Evolutionary conservation across 2,797 vertebrate genomes (phyloP).

Genomic region (Hoplostethus atlanticus): DNA sequence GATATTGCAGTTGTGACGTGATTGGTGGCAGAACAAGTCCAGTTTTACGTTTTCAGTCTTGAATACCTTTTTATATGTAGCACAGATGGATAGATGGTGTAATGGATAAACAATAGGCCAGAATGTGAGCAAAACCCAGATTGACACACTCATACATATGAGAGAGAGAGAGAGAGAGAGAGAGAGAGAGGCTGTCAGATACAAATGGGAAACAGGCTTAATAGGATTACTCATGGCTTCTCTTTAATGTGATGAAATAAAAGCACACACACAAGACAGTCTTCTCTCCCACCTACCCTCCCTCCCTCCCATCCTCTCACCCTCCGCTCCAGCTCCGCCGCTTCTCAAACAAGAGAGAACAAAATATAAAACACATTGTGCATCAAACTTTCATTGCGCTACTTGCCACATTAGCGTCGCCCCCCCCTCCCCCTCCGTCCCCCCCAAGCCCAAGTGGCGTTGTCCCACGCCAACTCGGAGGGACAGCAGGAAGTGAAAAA

Average conservation of each 20-base stretch:
- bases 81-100: constrained; percentile 25
- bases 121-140: constrained; percentile 49
- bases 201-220: constrained; percentile 66
- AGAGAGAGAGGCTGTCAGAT: constrained; percentile 32
- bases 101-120: constrained; percentile 29
- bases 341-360: constrained; percentile 58
- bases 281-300: too few species aligned
- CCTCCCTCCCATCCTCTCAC: constrained; percentile 33
- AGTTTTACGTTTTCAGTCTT: constrained; percentile 1
- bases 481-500: constrained; percentile 73
- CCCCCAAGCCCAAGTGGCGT: neutral
- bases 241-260: constrained; percentile 72
- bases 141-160: constrained; percentile 59
- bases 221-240: constrained; percentile 73
- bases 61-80: constrained; percentile 10
- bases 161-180: constrained; percentile 35
- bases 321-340: constrained; percentile 10
- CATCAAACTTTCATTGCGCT: constrained; percentile 77
- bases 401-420: constrained; percentile 65
- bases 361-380: constrained; percentile 59
- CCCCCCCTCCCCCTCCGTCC: too few species aligned
- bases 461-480: constrained; percentile 47
- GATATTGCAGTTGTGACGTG: too few species aligned
- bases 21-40: neutral
- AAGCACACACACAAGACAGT: constrained; percentile 4